These are phyloP conservation scores for Tragelaphus scriptus DNA, from an alignment of 2,113 vertebrate genomes.

Conservation along the genomic window DNA sequence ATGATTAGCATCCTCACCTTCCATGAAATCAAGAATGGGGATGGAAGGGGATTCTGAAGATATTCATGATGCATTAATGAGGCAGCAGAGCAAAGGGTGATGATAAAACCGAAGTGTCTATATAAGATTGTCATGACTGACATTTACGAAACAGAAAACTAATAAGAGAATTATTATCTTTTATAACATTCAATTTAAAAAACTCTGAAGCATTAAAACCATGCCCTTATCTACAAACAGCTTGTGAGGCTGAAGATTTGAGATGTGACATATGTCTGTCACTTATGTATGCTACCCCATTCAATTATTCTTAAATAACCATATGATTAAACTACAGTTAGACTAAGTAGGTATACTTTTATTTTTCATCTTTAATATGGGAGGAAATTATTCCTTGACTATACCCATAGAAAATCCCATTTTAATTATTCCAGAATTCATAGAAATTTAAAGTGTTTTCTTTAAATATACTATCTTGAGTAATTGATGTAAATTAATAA, in stretches of 20 bases:
- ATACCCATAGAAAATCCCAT: not conserved
- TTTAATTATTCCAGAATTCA: not conserved
- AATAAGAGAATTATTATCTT: not conserved
- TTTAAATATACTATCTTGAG: not conserved
- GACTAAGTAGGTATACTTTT: not conserved
- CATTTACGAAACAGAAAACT: not conserved
- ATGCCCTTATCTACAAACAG: not conserved
- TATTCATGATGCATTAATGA: constrained; percentile 7
- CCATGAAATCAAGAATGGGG: constrained; percentile 16
- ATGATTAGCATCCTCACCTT: constrained; percentile 27
- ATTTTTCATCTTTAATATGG: not conserved
- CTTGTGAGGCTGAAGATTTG: not conserved
- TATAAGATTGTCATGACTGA: not conserved
- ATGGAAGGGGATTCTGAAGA: not conserved
- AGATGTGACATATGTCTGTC: not conserved
- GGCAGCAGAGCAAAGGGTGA: not conserved
- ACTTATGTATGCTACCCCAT: not conserved
- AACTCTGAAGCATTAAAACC: not conserved
- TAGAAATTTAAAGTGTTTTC: not conserved
- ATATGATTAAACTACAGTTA: not conserved
- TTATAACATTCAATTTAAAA: not conserved
- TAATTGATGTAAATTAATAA: not conserved
- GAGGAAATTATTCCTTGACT: not conserved
- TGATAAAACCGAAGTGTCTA: not conserved
- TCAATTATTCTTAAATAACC: not conserved